Evolutionary conservation across 2,888 invertebrate genomes (phyloP).

Genomic region (Machimus atricapillus): DNA sequence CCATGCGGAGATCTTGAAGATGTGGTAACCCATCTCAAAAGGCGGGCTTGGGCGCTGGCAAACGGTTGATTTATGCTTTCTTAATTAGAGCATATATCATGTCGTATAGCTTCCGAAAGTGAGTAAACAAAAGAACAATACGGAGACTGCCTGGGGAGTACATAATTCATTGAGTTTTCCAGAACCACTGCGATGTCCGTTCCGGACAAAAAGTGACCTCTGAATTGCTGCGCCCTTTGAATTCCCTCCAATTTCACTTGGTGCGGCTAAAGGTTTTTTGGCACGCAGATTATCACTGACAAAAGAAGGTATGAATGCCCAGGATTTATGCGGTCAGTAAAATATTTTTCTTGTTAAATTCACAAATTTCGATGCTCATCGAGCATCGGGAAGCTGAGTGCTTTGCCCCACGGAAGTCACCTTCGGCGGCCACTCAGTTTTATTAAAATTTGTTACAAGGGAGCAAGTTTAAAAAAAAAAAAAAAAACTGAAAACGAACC

Average conservation of each 20-base stretch:
- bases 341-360: neutral
- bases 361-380: neutral
- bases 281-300: neutral
- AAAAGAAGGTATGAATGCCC: neutral
- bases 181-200: neutral
- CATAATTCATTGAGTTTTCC: slow-evolving; percentile 16
- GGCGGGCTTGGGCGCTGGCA: slow-evolving; percentile 1
- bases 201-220: slow-evolving; percentile 26
- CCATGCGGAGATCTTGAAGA: neutral
- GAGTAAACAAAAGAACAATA: slow-evolving; percentile 22
- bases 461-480: neutral
- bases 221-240: slow-evolving; percentile 5
- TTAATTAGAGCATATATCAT: slow-evolving; percentile 47
- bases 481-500: neutral
- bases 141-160: neutral
- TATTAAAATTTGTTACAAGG: neutral
- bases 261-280: neutral
- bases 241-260: slow-evolving; percentile 6
- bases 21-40: slow-evolving; percentile 12
- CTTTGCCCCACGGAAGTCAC: neutral
- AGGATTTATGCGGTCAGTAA: neutral
- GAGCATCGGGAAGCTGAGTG: neutral
- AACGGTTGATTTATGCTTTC: slow-evolving; percentile 46
- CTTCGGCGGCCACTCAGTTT: neutral
- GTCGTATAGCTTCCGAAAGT: slow-evolving; percentile 40